Evolutionary conservation across 2,113 vertebrate genomes (phyloP).

Genomic region (Colius striatus): DNA sequence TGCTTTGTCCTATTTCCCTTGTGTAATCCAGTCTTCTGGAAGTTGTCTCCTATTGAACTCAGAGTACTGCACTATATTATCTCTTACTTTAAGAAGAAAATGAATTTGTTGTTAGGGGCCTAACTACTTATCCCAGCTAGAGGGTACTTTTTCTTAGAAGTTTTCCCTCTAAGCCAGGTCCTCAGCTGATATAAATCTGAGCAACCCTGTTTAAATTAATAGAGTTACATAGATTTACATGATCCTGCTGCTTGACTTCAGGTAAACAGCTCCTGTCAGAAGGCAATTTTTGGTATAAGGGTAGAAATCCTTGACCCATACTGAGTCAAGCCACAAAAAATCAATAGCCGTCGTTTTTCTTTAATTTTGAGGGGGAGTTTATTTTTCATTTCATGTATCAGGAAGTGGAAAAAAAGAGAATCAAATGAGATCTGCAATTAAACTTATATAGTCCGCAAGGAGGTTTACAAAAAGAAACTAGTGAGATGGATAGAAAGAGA

Average conservation of each 20-base stretch:
- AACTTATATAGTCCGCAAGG: background rate
- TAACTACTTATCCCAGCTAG: background rate
- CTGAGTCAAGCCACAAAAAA: background rate
- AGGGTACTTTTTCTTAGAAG: background rate
- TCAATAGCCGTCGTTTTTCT: background rate
- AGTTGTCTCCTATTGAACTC: background rate
- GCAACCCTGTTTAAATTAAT: constrained; percentile 10
- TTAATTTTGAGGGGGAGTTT: too few species aligned
- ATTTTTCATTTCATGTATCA: background rate
- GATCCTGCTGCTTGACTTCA: constrained; percentile 17
- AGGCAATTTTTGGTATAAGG: background rate
- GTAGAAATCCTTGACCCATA: background rate
- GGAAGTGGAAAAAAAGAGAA: background rate
- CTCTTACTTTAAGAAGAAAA: background rate
- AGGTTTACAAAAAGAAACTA: background rate
- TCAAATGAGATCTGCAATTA: background rate
- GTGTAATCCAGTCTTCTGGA: background rate
- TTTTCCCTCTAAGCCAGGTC: background rate
- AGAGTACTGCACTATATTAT: background rate
- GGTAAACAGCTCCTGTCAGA: background rate
- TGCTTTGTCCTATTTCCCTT: background rate
- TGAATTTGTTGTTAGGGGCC: background rate
- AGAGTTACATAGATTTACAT: constrained; percentile 38
- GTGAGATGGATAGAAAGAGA: background rate
- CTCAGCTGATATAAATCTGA: background rate